Conservation (phyloP, 2,888 invertebrate genomes). For the Ennomos erosarius region DNA sequence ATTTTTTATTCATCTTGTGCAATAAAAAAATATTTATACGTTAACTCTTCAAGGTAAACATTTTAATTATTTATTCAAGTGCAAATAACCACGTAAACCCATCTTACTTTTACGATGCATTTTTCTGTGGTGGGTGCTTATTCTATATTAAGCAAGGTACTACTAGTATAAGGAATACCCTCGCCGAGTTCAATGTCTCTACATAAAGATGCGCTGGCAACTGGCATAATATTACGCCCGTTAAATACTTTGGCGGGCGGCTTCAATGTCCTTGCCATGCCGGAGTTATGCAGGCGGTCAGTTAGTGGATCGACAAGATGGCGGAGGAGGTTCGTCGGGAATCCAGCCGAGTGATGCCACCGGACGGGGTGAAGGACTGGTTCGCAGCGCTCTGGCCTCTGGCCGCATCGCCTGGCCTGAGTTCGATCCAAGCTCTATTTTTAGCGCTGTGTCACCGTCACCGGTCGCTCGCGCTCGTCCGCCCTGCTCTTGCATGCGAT, state of each 20-base stretch:
- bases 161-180: conserved; percentile 30
- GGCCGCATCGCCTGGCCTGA: conserved; percentile 55
- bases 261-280: conserved; percentile 65
- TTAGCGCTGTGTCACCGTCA: conserved; percentile 84
- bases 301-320: conserved; percentile 75
- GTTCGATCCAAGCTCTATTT: conserved; percentile 73
- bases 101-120: conserved; percentile 57
- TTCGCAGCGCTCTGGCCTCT: conserved; percentile 46
- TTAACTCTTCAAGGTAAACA: conserved; percentile 42
- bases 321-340: conserved; percentile 66
- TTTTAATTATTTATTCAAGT: conserved; percentile 51
- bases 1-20: conserved; percentile 20
- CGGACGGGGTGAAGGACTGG: conserved; percentile 55
- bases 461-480: conserved; percentile 64
- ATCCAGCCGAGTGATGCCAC: conserved; percentile 46
- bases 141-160: conserved; percentile 1
- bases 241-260: conserved; percentile 49
- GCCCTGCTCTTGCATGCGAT: conserved; percentile 37
- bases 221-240: conserved; percentile 39
- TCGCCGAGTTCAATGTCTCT: conserved; percentile 48
- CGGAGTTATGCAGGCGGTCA: conserved; percentile 52
- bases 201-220: conserved; percentile 35
- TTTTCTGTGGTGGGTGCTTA: conserved; percentile 46
- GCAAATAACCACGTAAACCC: conserved; percentile 53
- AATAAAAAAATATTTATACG: conserved; percentile 44